Percentiles rank a stretch among this genome's conserved stretches.
Evolutionary conservation across 2,113 vertebrate species (phyloP).

Genomic region (Trichechus manatus): DNA sequence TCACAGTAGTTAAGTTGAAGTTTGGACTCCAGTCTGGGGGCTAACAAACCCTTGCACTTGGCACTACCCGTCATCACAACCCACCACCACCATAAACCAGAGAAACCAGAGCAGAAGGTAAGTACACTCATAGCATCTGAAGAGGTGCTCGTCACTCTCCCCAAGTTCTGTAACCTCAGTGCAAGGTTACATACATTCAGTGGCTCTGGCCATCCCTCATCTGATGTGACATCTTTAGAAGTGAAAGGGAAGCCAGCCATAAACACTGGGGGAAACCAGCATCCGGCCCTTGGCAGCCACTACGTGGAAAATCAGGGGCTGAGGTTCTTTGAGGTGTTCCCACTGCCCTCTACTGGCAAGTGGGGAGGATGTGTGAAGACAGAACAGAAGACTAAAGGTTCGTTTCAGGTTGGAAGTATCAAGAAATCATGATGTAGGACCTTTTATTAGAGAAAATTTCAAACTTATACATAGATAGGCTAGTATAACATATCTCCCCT

Average conservation of each 20-base stretch:
- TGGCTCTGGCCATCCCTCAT: neutral
- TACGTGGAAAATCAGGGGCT: neutral
- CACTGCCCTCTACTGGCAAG: slow-evolving; percentile 73
- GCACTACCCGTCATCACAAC: neutral
- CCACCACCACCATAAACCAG: neutral
- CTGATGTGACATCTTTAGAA: neutral
- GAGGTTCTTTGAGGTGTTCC: neutral
- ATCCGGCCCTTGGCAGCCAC: fast-evolving
- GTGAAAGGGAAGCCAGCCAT: neutral
- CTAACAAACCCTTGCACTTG: neutral
- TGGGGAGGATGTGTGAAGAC: neutral
- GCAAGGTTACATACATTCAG: neutral
- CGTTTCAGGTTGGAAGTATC: neutral
- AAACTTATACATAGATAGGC: neutral
- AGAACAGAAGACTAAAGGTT: neutral
- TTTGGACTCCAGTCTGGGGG: neutral
- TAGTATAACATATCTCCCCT: neutral
- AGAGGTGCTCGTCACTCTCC: neutral
- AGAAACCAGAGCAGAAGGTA: neutral
- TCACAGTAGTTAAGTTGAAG: neutral
- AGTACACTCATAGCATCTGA: neutral
- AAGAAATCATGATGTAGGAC: neutral
- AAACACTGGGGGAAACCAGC: fast-evolving
- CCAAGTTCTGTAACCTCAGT: neutral
- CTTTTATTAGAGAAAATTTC: neutral